A percentile compares a stretch with the other conserved stretches of the same genome.
Evolutionary conservation across 2,797 vertebrate genomes (phyloP).

Genomic region (Austrolebias charrua): DNA sequence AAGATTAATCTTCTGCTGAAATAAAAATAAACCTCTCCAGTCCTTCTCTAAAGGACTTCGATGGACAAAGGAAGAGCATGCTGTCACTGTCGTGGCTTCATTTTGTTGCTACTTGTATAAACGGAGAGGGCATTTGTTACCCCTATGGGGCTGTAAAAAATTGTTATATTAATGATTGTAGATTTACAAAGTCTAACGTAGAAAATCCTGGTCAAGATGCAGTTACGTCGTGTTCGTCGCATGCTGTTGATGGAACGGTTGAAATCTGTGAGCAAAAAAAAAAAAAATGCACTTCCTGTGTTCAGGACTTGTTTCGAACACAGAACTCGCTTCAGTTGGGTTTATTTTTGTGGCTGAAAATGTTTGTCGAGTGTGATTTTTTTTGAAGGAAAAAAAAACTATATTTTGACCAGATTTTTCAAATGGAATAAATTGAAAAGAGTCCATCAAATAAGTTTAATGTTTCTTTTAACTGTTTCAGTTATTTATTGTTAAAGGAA

Average conservation of each 20-base stretch:
- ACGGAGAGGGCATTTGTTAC: constrained; percentile 61
- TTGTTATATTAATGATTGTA: constrained; percentile 75
- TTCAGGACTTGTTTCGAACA: constrained; percentile 24
- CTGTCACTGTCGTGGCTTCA: constrained; percentile 13
- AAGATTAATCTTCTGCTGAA: constrained; percentile 27
- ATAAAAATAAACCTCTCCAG: constrained; percentile 31
- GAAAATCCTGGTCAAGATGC: constrained; percentile 70
- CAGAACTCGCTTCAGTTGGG: constrained; percentile 12
- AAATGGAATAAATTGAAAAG: constrained; percentile 54
- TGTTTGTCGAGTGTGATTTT: constrained; percentile 54
- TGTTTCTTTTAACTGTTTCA: neutral
- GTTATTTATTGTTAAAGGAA: neutral
- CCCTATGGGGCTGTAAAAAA: constrained; percentile 81
- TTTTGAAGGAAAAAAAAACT: constrained; percentile 53
- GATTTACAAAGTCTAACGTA: constrained; percentile 60
- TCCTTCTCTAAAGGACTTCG: constrained; percentile 50
- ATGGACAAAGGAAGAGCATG: constrained; percentile 40
- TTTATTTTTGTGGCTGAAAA: constrained; percentile 31
- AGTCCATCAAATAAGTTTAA: constrained; percentile 42
- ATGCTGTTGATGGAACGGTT: constrained; percentile 52
- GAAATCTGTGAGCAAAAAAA: neutral
- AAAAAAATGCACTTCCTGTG: constrained; percentile 15
- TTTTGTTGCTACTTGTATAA: constrained; percentile 56
- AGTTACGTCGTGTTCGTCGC: constrained; percentile 56
- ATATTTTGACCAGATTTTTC: constrained; percentile 75